Evolutionary conservation across 1,140 invertebrate genomes (phyloP).

Genomic region (Eriosoma lanigerum): DNA sequence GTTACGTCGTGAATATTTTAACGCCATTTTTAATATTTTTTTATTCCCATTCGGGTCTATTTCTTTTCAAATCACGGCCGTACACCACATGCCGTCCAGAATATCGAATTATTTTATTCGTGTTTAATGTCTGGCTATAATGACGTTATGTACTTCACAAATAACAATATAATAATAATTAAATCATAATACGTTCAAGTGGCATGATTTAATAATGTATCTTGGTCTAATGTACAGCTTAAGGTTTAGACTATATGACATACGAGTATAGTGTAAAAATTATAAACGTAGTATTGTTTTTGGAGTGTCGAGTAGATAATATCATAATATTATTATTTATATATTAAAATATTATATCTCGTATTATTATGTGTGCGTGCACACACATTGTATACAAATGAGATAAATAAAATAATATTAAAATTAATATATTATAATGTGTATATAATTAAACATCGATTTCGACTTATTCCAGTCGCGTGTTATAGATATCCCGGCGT

Average conservation of each 20-base stretch:
- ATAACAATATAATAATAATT: neutral
- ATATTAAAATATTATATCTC: no score
- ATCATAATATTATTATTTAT: no score
- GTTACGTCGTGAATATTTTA: slow-evolving; percentile 17
- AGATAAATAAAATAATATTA: neutral
- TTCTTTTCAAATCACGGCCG: slow-evolving; percentile 33
- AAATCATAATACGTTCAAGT: neutral
- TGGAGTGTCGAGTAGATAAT: no score
- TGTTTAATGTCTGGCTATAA: neutral
- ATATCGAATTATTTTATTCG: slow-evolving; percentile 36
- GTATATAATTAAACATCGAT: neutral
- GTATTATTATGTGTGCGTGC: no score
- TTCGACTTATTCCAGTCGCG: neutral
- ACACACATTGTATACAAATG: neutral
- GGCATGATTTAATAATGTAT: neutral
- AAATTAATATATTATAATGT: neutral
- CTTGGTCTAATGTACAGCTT: no score
- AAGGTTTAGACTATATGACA: no score
- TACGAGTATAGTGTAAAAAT: no score
- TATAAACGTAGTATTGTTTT: no score
- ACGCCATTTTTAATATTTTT: slow-evolving; percentile 2
- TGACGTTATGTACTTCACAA: neutral
- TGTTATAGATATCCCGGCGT: slow-evolving; percentile 19
- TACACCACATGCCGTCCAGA: slow-evolving; percentile 25
- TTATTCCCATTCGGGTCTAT: neutral